Percentiles rank a stretch among this genome's conserved stretches.
Conservation (phyloP, 2,113 vertebrate genomes). For the Hippocampus zosterae region DNA sequence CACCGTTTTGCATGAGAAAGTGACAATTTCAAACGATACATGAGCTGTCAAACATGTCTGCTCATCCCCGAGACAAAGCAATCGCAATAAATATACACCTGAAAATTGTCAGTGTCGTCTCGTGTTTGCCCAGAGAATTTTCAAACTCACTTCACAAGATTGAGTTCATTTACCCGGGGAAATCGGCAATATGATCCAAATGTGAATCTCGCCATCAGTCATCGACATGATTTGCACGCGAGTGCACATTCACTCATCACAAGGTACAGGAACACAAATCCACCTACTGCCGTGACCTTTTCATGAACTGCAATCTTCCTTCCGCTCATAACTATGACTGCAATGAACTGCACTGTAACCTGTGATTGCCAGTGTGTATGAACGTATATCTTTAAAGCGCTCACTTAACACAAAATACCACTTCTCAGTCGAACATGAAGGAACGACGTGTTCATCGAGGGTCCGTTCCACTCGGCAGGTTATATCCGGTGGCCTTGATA, state of each 20-base stretch:
- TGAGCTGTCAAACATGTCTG: neutral
- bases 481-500: no score
- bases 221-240: neutral
- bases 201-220: neutral
- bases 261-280: constrained; percentile 4
- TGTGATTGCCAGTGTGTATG: constrained; percentile 1
- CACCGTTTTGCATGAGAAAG: neutral
- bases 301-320: neutral
- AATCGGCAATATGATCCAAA: neutral
- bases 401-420: neutral
- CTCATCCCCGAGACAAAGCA: neutral
- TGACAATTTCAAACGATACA: neutral
- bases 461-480: no score
- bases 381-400: neutral
- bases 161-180: constrained; percentile 7
- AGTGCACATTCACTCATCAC: constrained; percentile 10
- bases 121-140: neutral
- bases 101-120: neutral
- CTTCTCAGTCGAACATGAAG: no score
- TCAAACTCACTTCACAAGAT: neutral
- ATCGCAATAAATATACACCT: constrained; percentile 15
- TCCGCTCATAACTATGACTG: constrained; percentile 14
- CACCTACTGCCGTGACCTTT: constrained; percentile 9
- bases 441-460: no score
- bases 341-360: neutral